Conservation (phyloP, 1,140 invertebrate species). For the Eriosoma lanigerum region DNA sequence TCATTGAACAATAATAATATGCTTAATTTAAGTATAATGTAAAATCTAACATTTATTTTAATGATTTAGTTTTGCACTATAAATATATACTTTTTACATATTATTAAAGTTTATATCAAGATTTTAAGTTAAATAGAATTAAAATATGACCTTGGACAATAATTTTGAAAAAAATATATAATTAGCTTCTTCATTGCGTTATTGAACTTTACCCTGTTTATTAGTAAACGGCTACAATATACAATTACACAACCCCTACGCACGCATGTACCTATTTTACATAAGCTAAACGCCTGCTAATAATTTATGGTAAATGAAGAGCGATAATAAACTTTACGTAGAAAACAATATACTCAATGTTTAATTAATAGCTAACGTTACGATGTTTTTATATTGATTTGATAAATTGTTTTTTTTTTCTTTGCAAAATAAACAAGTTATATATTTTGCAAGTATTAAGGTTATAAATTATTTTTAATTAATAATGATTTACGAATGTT, state of each 20-base stretch:
- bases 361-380: too few relatives aligned
- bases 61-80: neutral
- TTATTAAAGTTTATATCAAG: neutral
- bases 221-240: constrained; percentile 1
- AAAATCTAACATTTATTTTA: too few relatives aligned
- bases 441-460: too few relatives aligned
- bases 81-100: neutral
- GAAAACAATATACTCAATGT: too few relatives aligned
- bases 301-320: neutral
- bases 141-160: constrained; percentile 38
- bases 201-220: neutral
- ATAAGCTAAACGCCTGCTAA: constrained; percentile 21
- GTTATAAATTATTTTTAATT: too few relatives aligned
- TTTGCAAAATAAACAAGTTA: too few relatives aligned
- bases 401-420: too few relatives aligned
- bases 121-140: neutral
- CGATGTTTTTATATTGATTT: too few relatives aligned
- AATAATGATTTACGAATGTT: too few relatives aligned
- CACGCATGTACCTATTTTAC: constrained; percentile 49
- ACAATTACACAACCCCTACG: neutral
- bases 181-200: neutral
- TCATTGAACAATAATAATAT: too few relatives aligned
- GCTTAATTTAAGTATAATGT: too few relatives aligned
- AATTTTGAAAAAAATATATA: constrained; percentile 16
- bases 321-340: neutral